Conservation (phyloP, 2,888 invertebrate genomes). For the Osedax frankpressi region DNA sequence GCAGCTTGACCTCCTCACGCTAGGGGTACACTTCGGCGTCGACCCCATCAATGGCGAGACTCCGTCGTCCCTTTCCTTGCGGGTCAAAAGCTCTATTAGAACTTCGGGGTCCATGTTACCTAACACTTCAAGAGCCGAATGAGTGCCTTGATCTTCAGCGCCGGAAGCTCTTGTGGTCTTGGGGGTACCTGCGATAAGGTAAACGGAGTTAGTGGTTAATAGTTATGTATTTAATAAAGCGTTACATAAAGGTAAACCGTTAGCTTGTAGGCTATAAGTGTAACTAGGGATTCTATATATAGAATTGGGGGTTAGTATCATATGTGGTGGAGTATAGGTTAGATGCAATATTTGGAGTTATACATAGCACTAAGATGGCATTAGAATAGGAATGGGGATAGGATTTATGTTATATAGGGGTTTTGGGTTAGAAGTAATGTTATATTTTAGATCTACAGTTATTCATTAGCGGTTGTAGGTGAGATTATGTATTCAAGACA, state of each 20-base stretch:
- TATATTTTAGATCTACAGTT: no score
- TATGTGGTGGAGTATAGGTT: no score
- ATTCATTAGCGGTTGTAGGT: no score
- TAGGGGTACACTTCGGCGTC: not conserved
- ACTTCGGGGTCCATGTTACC: not conserved
- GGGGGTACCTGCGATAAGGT: not conserved
- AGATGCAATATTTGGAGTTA: no score
- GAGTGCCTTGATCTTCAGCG: not conserved
- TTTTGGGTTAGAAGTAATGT: no score
- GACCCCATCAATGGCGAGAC: not conserved
- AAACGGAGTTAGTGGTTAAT: not conserved
- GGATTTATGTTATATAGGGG: no score
- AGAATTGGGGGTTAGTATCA: no score
- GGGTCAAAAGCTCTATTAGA: not conserved
- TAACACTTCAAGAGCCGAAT: not conserved
- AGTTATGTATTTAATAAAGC: not conserved
- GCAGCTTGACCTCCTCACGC: not conserved
- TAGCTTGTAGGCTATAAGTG: no score
- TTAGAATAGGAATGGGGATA: no score
- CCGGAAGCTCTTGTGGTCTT: not conserved
- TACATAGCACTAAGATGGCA: no score
- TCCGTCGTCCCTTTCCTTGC: not conserved
- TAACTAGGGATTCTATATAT: no score
- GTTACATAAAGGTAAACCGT: not conserved
- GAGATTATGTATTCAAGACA: no score